Base-by-base conservation (phyloP, 2,113 vertebrate genomes). In the Solea solea region DNA sequence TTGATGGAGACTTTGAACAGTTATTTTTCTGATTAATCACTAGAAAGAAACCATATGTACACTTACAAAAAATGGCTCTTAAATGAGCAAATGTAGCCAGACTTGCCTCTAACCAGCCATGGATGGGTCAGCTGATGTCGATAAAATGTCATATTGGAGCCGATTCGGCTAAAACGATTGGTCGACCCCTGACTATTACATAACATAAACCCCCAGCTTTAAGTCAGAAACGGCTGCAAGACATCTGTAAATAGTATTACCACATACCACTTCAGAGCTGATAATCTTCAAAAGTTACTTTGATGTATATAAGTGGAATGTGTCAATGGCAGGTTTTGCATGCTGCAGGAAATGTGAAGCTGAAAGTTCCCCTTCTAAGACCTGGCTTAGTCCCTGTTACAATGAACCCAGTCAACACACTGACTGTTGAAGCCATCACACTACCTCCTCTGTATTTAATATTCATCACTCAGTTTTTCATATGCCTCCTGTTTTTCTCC, bases 391-490 rank as follows among this genome's bases (percentile, higher is more conserved):
- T 81, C 40, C 34, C 53, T 12, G 50, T 54, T 65, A 60, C 64
- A 79, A 21, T 67, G 58, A 57, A 74, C 62, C 66, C 34, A 14
- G 27, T 48, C 12, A 14, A 60, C 49, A 50, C 28, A 28, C 16
- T 15, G 13, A 27, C 67, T 51, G 25, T 64, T n/a, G 44, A 81
- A 75, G 62, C 61, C 62, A 13, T 53, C 13, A 58, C 66, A 39
- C 61, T 9, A 46, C 60, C 45, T 65, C 40, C 15, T 39, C 46
- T 64, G n/a, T 65, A 51, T 86, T 86, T 88, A 74, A 88, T 72
- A 82, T 84, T 81, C 76, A 87, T 81, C 27, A 62, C 70, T 64
- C 64, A 78, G 68, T 73, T 72, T 63, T 78, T 76, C 59, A 13
- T 21, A 34, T 25, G 46, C 51, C 63, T 79, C 51, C 11, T 69